Percentiles rank a stretch among this genome's conserved stretches.
These are phyloP conservation scores for Coelogynopora nodosa DNA, from an alignment of 2,888 invertebrate species.

Conservation along the genomic window DNA sequence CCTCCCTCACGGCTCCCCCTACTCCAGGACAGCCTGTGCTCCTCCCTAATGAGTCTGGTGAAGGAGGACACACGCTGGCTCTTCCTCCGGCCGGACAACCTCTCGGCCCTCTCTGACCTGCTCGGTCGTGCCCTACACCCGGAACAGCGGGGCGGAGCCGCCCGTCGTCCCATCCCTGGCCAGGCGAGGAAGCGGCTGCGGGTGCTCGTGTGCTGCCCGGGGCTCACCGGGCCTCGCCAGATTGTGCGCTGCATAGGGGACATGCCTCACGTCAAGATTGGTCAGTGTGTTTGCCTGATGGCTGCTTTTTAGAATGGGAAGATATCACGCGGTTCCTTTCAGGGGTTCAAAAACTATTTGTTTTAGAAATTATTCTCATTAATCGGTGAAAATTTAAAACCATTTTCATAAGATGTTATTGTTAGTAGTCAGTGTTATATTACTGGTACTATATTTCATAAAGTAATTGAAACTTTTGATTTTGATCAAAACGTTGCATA, in stretches of 20 bases:
- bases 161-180: neutral
- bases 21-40: constrained; percentile 51
- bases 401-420: no score
- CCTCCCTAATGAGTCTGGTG: constrained; percentile 52
- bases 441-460: no score
- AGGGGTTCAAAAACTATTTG: no score
- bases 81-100: neutral
- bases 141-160: no score
- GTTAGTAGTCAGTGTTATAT: no score
- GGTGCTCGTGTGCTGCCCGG: neutral
- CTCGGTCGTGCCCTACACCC: neutral
- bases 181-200: neutral
- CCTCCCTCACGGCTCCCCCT: no score
- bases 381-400: no score
- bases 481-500: no score
- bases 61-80: constrained; percentile 54
- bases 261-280: neutral
- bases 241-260: neutral
- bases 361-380: no score
- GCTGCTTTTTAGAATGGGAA: no score
- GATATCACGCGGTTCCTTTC: no score
- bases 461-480: no score
- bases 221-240: neutral
- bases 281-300: neutral
- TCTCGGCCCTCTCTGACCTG: neutral